phyloP scores from a whole-genome alignment of 2,888 invertebrate genomes.

The Trichogramma evanescens region DNA sequence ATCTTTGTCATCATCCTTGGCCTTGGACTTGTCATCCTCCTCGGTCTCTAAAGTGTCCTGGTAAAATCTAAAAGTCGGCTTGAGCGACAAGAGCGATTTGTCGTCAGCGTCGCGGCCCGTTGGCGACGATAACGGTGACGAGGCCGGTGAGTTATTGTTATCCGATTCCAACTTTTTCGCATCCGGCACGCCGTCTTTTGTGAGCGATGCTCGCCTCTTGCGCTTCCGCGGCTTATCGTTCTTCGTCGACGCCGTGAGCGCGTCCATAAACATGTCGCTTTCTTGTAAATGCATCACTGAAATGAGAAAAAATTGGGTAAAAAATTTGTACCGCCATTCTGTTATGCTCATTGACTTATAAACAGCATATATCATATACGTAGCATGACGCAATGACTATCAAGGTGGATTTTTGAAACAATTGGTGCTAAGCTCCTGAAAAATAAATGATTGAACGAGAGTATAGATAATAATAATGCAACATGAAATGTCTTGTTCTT shows the following conservation, averaged over 20 bases:
- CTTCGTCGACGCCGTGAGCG: slow-evolving; percentile 68
- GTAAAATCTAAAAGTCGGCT: slow-evolving; percentile 64
- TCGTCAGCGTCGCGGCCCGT: slow-evolving; percentile 34
- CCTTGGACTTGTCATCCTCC: slow-evolving; percentile 53
- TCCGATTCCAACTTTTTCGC: slow-evolving; percentile 53
- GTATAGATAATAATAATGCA: too few species aligned
- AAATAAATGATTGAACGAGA: too few species aligned
- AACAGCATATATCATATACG: too few species aligned
- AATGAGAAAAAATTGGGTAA: slow-evolving; percentile 3
- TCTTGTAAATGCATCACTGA: slow-evolving; percentile 74
- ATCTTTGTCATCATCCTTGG: slow-evolving; percentile 35
- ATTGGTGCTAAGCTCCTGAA: too few species aligned
- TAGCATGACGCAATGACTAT: too few species aligned
- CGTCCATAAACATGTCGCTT: slow-evolving; percentile 91
- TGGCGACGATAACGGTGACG: slow-evolving; percentile 48
- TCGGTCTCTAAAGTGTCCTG: slow-evolving; percentile 80
- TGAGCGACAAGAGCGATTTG: slow-evolving; percentile 44
- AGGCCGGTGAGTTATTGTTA: slow-evolving; percentile 37
- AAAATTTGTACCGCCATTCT: neutral
- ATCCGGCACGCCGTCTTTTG: slow-evolving; percentile 59
- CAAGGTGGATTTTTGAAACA: too few species aligned
- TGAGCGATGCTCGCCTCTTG: slow-evolving; percentile 65
- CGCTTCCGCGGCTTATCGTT: slow-evolving; percentile 72
- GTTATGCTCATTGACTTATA: too few species aligned
- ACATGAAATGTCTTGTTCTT: too few species aligned